A percentile compares a stretch with the other conserved stretches of the same genome.
phyloP scores from a whole-genome alignment of 1,140 invertebrate species.

The Mycetomoellerius zeteki region DNA sequence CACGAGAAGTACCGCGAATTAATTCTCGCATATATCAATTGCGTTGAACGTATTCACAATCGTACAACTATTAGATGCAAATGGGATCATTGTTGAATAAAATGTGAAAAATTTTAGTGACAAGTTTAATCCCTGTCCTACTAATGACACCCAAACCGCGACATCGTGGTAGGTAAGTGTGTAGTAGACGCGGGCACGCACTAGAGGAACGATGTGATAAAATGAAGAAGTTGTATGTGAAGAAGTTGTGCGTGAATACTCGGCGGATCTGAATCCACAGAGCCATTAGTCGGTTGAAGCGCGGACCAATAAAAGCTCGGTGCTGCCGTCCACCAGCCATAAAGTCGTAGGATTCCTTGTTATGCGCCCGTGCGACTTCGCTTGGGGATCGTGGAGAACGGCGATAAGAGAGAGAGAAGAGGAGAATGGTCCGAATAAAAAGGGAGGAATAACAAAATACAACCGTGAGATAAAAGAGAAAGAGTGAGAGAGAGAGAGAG shows the following conservation, averaged over 20 bases:
- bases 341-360: conserved; percentile 82
- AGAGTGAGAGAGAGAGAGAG: background rate
- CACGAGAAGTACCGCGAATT: background rate
- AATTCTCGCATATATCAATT: background rate
- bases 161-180: conserved; percentile 68
- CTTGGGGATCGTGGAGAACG: conserved; percentile 15
- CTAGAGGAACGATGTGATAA: conserved; percentile 71
- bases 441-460: conserved; percentile 36
- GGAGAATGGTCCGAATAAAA: conserved; percentile 11
- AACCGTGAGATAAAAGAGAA: background rate
- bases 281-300: conserved; percentile 75
- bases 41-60: background rate
- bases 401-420: conserved; percentile 26
- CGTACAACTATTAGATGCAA: background rate
- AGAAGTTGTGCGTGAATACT: conserved; percentile 67
- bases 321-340: conserved; percentile 75
- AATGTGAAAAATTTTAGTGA: background rate
- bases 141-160: conserved; percentile 25
- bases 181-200: background rate
- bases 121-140: background rate
- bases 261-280: conserved; percentile 73
- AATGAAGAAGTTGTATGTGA: conserved; percentile 74
- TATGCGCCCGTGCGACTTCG: conserved; percentile 69
- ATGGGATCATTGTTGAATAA: background rate
- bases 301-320: conserved; percentile 74